Conservation (phyloP, 64 coral and sea anemone genomes). For the Stichodactyla helianthus region DNA sequence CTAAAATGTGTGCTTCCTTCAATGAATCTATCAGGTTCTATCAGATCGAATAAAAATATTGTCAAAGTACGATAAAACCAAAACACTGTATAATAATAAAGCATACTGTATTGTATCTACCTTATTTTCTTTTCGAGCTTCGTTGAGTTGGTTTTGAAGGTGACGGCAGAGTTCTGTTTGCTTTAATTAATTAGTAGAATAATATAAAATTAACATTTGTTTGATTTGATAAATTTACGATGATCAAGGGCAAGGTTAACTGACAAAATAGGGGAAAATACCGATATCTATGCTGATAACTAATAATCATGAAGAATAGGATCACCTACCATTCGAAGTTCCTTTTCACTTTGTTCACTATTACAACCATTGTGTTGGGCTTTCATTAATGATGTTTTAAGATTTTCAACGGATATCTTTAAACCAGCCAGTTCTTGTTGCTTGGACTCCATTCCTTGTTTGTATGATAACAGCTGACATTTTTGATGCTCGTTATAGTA, state of each 20-base stretch:
- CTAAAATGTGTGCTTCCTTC: conserved; percentile 53
- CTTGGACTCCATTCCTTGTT: conserved; percentile 30
- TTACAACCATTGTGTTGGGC: conserved; percentile 7
- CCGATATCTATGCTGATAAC: too few relatives aligned
- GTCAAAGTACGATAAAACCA: background rate
- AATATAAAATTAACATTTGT: background rate
- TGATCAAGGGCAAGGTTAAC: background rate
- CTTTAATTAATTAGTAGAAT: conserved; percentile 22
- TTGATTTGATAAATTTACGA: background rate
- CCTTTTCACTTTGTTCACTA: conserved; percentile 28
- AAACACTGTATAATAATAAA: too few relatives aligned
- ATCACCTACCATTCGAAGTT: conserved; percentile 45
- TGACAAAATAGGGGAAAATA: too few relatives aligned
- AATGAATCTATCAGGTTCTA: conserved; percentile 64
- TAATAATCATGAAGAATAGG: background rate
- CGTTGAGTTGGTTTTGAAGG: conserved; percentile 49
- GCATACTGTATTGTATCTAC: background rate
- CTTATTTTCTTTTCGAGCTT: conserved; percentile 51
- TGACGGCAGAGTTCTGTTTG: conserved; percentile 52
- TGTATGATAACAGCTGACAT: conserved; percentile 48
- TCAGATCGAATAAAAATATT: background rate
- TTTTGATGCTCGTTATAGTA: conserved; percentile 87
- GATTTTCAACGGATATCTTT: conserved; percentile 46
- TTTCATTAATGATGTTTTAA: conserved; percentile 23
- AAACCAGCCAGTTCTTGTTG: conserved; percentile 48